These are phyloP conservation scores for Nothobranchius kuhntae DNA, from an alignment of 2,113 vertebrate genomes.

Conservation along the genomic window DNA sequence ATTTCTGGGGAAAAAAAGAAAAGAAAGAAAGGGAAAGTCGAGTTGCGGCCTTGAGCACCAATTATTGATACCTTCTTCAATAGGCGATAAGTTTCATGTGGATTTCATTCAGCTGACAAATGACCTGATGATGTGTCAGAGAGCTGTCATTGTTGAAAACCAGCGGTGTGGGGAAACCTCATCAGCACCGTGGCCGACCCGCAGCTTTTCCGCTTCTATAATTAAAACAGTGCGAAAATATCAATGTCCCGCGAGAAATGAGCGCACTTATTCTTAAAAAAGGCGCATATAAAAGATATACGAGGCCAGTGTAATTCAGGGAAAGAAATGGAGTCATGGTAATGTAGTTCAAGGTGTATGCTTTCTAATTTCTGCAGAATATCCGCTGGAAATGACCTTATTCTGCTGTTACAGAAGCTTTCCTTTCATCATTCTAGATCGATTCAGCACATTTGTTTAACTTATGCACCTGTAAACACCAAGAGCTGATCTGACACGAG, in stretches of 20 bases:
- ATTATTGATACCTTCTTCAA: constrained; percentile 74
- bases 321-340: constrained; percentile 64
- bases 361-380: constrained; percentile 61
- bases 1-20: constrained; percentile 42
- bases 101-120: constrained; percentile 65
- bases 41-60: constrained; percentile 47
- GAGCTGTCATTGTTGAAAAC: constrained; percentile 77
- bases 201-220: constrained; percentile 52
- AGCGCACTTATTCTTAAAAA: constrained; percentile 56
- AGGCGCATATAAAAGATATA: constrained; percentile 66
- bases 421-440: background rate
- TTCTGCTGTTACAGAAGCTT: constrained; percentile 7
- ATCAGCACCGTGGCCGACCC: constrained; percentile 52
- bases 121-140: constrained; percentile 69
- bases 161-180: constrained; percentile 76
- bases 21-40: constrained; percentile 27
- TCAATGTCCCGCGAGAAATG: constrained; percentile 73
- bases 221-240: constrained; percentile 78
- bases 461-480: constrained; percentile 60
- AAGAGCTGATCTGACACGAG: constrained; percentile 65
- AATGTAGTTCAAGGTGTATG: constrained; percentile 75
- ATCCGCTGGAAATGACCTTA: too few species aligned
- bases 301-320: constrained; percentile 65
- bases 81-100: constrained; percentile 72
- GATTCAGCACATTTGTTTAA: constrained; percentile 45